Evolutionary conservation across 2,113 vertebrate species (phyloP), one percentile per base, ranked within the genome.

Genomic region (Connochaetes taurinus): DNA sequence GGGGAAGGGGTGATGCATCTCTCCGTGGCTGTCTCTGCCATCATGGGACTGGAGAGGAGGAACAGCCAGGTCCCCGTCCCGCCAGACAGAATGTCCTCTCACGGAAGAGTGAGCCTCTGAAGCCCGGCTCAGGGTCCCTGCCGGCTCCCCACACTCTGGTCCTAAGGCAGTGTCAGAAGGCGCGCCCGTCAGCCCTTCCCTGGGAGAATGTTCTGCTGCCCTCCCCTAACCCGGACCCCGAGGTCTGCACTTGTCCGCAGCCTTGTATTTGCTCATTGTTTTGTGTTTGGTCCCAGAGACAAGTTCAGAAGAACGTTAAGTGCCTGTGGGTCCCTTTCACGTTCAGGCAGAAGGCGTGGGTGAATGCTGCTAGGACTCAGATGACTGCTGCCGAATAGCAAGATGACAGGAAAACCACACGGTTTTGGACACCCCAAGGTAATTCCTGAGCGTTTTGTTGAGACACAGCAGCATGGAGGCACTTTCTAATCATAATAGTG

Each of bases 101-200:
- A 2, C 0, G 16, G 47, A 33, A 23, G 40, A 57, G 80, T 8
- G 15, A 1, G 5, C 14, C 25, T 1, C 62, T 21, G 27, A 11
- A 12, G 6, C 1, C 6, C 9, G 6, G 29, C 5, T 7, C 27
- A 0, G 50, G 81, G 3, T 27, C 14, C 40, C 25, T 76, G 81
- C 4, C 50, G 36, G 47, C 45, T 85, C 2, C 0, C 12, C 31
- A 43, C 81, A 31, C 47, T 27, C 62, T 67, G 53, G 87, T 82
- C 19, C 43, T 55, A 9, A 7, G 81, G 62, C 36, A 15, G 3
- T 2, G 33, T 67, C 40, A 33, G 14, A n/a, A 53, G 11, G 2
- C 33, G 23, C 0, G 1, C 27, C 2, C 0, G 2, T 23, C 21
- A 2, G 21, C 7, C 33, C 57, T 52, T 17, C 10, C 74, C 29